Evolutionary conservation across 2,797 vertebrate species (phyloP), one percentile per base, ranked within the genome.

Genomic region (Neosalanx taihuensis): DNA sequence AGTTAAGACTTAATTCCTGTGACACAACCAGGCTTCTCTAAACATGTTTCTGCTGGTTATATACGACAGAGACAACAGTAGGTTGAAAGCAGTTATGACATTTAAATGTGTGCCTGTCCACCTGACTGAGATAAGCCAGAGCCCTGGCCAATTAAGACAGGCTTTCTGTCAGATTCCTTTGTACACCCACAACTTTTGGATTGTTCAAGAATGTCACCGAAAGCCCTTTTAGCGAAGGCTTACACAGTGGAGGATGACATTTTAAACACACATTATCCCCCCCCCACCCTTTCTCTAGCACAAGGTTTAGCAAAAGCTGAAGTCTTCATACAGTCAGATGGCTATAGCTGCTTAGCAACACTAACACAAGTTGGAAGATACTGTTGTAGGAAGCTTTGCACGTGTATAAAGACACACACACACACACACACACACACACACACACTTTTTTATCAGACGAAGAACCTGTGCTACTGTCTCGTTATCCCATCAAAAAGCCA

Each of bases 21-120:
- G 74, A 76, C 66, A 76, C 64, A 70, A 71, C 73, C 13, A 53
- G 67, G 65, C 63, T 53, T 68, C 70, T 63, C 56, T 46, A 60
- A 70, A 66, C 68, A 70, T 74, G 82, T 83, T 80, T 76, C 76
- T 76, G 29, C 66, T 69, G 64, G 68, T 80, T 81, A 83, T 77
- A 56, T 69, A 26, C 23, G 81, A 81, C 80, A 75, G 72, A 81
- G 67, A 73, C 64, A 70, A 17, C 51, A 56, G 18, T 17, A n/a
- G 4, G 17, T n/a, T 56, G 71, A 78, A 77, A 84, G 79, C 73
- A 68, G 3, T 23, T 64, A 75, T 91, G 91, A 89, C 89, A 92
- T 92, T 91, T 91, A 87, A 89, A 87, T 76, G 76, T 37, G 64
- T 81, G 65, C 65, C 77, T 67, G 86, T 73, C 82, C 72, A 81